Conservation (phyloP, 2,888 invertebrate genomes). For the Capitulum mitella region DNA sequence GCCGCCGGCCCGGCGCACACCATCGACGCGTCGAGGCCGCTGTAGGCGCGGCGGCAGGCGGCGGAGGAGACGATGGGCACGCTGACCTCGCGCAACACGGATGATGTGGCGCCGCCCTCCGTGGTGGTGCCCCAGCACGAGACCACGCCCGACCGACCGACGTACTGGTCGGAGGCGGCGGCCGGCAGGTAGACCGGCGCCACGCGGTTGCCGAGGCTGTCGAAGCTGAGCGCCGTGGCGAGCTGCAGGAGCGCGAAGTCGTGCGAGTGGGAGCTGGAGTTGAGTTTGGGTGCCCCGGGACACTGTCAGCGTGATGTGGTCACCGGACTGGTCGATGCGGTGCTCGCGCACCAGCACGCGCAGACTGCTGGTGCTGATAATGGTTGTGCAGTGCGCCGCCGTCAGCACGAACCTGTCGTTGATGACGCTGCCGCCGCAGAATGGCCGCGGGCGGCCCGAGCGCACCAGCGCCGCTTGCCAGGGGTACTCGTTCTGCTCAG, state of each 20-base stretch:
- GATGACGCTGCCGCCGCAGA: conserved; percentile 17
- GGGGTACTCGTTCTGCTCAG: background rate
- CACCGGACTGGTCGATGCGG: background rate
- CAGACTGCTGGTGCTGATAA: background rate
- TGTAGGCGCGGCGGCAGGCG: background rate
- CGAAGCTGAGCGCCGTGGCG: background rate
- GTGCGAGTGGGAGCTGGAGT: background rate
- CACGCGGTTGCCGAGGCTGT: background rate
- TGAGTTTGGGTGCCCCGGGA: background rate
- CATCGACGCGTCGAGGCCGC: background rate
- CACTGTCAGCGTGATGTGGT: background rate
- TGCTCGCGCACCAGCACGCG: background rate
- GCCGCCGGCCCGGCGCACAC: background rate
- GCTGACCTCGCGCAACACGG: background rate
- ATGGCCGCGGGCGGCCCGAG: background rate
- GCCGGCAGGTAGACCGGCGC: conserved; percentile 16
- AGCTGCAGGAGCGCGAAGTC: background rate
- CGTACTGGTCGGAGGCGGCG: background rate
- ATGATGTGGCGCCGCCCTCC: background rate
- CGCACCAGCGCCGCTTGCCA: background rate
- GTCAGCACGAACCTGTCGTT: conserved; percentile 9
- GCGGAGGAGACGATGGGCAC: background rate
- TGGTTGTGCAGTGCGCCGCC: background rate
- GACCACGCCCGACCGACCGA: background rate
- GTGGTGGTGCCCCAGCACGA: background rate